Evolutionary conservation across 2,888 invertebrate species (phyloP).

Genomic region (Drosophila falleni): DNA sequence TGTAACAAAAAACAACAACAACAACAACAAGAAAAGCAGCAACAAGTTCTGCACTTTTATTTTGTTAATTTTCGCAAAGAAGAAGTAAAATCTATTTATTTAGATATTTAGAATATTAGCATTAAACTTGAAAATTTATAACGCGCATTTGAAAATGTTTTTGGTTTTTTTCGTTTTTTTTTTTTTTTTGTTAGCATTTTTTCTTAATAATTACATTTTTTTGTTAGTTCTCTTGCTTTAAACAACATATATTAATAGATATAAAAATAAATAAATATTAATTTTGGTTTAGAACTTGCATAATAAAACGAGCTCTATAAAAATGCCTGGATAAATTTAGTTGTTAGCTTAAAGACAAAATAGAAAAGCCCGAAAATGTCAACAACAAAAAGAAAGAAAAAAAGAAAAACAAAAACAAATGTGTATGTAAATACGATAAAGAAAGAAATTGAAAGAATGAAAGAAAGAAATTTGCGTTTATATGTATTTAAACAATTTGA

Average conservation of each 20-base stretch:
- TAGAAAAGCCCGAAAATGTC: constrained; percentile 1
- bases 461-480: constrained; percentile 50
- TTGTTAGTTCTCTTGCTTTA: constrained; percentile 7
- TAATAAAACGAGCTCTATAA: constrained; percentile 18
- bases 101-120: constrained; percentile 30
- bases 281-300: constrained; percentile 21
- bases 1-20: constrained; percentile 21
- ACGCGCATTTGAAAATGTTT: constrained; percentile 43
- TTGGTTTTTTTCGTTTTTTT: constrained; percentile 7
- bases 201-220: not conserved
- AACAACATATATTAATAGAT: constrained; percentile 4
- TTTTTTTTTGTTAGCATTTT: constrained; percentile 22
- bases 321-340: constrained; percentile 17
- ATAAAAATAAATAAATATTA: constrained; percentile 15
- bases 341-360: constrained; percentile 20
- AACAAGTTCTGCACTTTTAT: constrained; percentile 8
- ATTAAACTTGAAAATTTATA: constrained; percentile 20
- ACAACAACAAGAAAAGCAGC: constrained; percentile 2
- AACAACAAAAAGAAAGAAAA: constrained; percentile 6
- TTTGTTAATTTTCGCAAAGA: constrained; percentile 12
- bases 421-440: constrained; percentile 45
- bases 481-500: constrained; percentile 54
- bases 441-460: constrained; percentile 11
- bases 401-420: constrained; percentile 9
- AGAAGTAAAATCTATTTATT: constrained; percentile 42